These are phyloP conservation scores for Himalopsyche kuldschensis DNA, from an alignment of 2,888 invertebrate species.

Conservation along the genomic window DNA sequence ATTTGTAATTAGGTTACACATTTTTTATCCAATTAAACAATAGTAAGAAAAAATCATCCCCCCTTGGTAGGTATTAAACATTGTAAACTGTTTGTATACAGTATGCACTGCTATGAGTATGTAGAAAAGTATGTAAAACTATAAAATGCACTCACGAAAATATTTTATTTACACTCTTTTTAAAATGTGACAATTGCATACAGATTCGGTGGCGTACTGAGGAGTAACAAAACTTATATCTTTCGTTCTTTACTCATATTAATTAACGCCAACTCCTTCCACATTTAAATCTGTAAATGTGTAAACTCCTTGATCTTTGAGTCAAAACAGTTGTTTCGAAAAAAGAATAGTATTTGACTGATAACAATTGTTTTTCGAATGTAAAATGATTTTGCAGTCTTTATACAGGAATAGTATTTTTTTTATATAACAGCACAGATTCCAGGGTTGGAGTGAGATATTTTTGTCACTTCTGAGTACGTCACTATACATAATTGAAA, in stretches of 20 bases:
- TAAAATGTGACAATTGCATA: not conserved
- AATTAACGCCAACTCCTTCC: too few species aligned
- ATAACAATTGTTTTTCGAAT: too few species aligned
- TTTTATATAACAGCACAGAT: too few species aligned
- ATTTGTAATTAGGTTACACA: constrained; percentile 6
- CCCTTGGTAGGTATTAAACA: not conserved
- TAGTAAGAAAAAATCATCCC: not conserved
- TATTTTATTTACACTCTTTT: not conserved
- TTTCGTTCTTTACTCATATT: too few species aligned
- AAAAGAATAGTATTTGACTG: too few species aligned
- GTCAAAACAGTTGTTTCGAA: too few species aligned
- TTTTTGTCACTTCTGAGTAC: not conserved
- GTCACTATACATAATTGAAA: not conserved
- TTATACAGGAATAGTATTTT: too few species aligned
- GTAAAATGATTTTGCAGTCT: too few species aligned
- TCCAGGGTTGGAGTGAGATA: too few species aligned
- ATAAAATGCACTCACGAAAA: constrained; percentile 3
- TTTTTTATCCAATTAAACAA: not conserved
- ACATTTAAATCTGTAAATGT: too few species aligned
- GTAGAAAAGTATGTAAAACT: not conserved
- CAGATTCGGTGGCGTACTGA: not conserved
- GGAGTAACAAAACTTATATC: not conserved
- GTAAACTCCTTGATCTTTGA: too few species aligned
- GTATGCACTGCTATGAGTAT: constrained; percentile 14
- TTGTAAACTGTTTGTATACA: not conserved